Base-by-base conservation (phyloP, 2,888 invertebrate genomes). In the Ypsolopha scabrella region DNA sequence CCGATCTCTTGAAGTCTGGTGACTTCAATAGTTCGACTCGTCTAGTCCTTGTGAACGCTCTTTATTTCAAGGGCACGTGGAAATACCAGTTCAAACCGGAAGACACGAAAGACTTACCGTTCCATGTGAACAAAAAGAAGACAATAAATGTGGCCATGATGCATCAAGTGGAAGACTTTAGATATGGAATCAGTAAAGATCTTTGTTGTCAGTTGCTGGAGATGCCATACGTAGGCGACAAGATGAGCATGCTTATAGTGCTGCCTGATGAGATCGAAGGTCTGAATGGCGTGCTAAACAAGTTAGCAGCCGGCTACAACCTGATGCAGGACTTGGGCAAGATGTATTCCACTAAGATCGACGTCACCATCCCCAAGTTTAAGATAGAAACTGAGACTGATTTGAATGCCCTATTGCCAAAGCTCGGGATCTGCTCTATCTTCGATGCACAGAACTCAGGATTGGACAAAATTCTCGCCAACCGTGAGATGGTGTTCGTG, bases 51-150 rank as follows among this genome's bases (percentile, higher is more conserved):
- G 89, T 95, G 2, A 96, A 95, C 69, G 95, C 95, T 0, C 89
- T 96, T 11, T 95, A 95, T 70, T 96, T 96, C 78, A 95, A 95
- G 80, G 93, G 93, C 2, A 83, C 88, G 39, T 96, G 96, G 95
- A 72, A 80, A 44, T 69, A 87, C 37, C 87, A 90, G 60, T 97
- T 97, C 65, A 68, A 91, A 33, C 65, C 81, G 0, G 61, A 64
- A 0, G 37, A 60, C 2, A 96, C 96, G 0, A 59, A 55, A n/a
- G 80, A 89, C 0, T 85, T 78, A 51, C 88, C 89, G 1, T 97
- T 97, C 81, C 87, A 90, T 62, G 54, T 90, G 9, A 83, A 85
- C 41, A 71, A 72, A 10, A 75, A 72, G 0, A 82, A 85, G n/a
- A 81, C 79, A 0, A 87, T 92, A 1, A 74, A 90, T 35, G 90